Percentiles rank a stretch among this genome's conserved stretches.
Evolutionary conservation across 53 echinoderm and acorn worm genomes (phyloP).

Genomic region (Henricia sp.): DNA sequence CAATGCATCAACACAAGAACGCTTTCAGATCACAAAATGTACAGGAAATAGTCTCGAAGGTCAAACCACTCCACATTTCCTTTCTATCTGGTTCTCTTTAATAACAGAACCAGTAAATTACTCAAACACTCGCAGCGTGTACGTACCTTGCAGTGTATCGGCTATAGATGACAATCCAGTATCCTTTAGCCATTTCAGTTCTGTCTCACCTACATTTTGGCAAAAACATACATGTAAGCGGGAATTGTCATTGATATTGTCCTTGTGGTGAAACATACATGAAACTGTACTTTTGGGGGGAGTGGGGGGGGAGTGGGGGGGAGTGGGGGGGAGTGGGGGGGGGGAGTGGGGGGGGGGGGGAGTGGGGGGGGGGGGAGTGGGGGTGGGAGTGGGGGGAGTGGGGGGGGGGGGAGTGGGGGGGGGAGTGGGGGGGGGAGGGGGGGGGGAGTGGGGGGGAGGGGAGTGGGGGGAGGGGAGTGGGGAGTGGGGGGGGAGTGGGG

Average conservation of each 20-base stretch:
- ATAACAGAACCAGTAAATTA: background rate
- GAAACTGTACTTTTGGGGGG: too few relatives aligned
- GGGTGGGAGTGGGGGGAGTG: too few relatives aligned
- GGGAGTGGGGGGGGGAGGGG: too few relatives aligned
- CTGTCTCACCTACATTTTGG: slow-evolving; percentile 78
- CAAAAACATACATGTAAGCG: slow-evolving; percentile 48
- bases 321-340: too few relatives aligned
- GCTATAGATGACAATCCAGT: slow-evolving; percentile 82
- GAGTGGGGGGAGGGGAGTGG: too few relatives aligned
- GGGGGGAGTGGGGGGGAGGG: too few relatives aligned
- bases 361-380: too few relatives aligned
- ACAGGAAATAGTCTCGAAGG: background rate
- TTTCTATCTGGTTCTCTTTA: background rate
- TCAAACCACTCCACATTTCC: background rate
- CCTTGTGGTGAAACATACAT: too few relatives aligned
- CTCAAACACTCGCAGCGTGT: background rate
- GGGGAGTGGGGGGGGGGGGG: too few relatives aligned
- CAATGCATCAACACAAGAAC: background rate
- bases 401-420: too few relatives aligned
- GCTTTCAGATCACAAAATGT: background rate
- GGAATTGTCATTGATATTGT: background rate
- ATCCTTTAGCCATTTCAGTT: slow-evolving; percentile 87
- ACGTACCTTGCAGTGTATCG: slow-evolving; percentile 79
- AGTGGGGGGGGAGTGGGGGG: too few relatives aligned
- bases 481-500: too few relatives aligned